Evolutionary conservation across 1,140 invertebrate genomes (phyloP), one percentile per base, ranked within the genome.

Genomic region (Drosophila ohnishii): DNA sequence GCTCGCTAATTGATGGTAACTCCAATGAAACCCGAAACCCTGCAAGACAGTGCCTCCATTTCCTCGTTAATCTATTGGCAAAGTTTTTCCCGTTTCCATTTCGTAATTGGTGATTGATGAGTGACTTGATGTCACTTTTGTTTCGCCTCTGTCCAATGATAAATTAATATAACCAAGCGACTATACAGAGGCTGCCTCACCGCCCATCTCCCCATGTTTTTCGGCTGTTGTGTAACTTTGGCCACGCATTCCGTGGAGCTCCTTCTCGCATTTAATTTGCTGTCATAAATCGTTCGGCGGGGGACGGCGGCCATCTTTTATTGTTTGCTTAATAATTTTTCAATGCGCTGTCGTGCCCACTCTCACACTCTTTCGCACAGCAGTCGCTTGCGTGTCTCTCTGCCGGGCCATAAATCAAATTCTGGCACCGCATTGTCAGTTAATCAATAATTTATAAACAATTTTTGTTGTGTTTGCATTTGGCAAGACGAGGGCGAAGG

Each of bases 31-130:
- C 48, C 61, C 32, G 9, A 35, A 14, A 39, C 42, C 35, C 42
- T 11, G 55, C 14, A 53, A 39, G 11, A 6, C 70, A 14, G 10
- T 16, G 65, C 74, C 74, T 85, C 37, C 30, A 30, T 50, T 82
- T 80, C 76, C 80, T 64, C 72, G 70, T 71, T 73, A 76, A 82
- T 87, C 86, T 90, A 90, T 87, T 84, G 80, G 57, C 44, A 58
- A 84, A 60, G 56, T 75, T 87, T 80, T 74, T 63, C 75, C 39
- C 10, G 28, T 13, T 25, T 48, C 25, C 72, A 81, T 81, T 84
- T 79, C 80, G 80, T 90, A 90, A 90, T 90, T 90, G 86, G 57
- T 90, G 87, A 90, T 90, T 90, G 87, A 90, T 90, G 82, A 90
- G 74, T 86, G 77, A 82, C 83, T 84, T 57, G 78, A 87, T 88